Conservation (phyloP, 2,797 vertebrate genomes). For the Tolypeutes matacus region DNA sequence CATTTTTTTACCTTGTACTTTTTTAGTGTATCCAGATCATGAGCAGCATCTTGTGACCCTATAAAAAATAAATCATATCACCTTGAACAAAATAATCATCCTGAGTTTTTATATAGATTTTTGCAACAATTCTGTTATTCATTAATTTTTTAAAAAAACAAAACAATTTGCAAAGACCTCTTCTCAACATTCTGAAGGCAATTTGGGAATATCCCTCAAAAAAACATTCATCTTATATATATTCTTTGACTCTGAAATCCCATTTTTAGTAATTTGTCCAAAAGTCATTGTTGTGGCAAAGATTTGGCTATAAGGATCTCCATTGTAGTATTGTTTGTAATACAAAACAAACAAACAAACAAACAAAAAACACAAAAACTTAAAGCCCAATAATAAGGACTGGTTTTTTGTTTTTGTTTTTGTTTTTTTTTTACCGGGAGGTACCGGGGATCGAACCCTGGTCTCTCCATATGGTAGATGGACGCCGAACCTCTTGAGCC, state of each 20-base stretch:
- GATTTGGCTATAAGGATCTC: not conserved
- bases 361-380: not conserved
- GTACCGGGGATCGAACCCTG: no score
- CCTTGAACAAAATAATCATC: slow-evolving; percentile 38
- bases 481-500: no score
- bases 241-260: not conserved
- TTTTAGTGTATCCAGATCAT: slow-evolving; percentile 93
- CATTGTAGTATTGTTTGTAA: not conserved
- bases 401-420: no score
- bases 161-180: not conserved
- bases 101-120: slow-evolving; percentile 25
- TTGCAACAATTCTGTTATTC: not conserved
- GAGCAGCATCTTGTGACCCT: slow-evolving; percentile 97
- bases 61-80: slow-evolving; percentile 75
- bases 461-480: no score
- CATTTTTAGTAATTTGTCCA: not conserved
- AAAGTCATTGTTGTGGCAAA: not conserved
- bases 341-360: not conserved
- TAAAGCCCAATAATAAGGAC: not conserved
- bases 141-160: slow-evolving; percentile 20
- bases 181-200: slow-evolving; percentile 17
- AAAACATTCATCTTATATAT: not conserved
- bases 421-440: no score
- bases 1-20: slow-evolving; percentile 92
- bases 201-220: not conserved